phyloP scores from a whole-genome alignment of 2,113 vertebrate species.

The Rhea americana region DNA sequence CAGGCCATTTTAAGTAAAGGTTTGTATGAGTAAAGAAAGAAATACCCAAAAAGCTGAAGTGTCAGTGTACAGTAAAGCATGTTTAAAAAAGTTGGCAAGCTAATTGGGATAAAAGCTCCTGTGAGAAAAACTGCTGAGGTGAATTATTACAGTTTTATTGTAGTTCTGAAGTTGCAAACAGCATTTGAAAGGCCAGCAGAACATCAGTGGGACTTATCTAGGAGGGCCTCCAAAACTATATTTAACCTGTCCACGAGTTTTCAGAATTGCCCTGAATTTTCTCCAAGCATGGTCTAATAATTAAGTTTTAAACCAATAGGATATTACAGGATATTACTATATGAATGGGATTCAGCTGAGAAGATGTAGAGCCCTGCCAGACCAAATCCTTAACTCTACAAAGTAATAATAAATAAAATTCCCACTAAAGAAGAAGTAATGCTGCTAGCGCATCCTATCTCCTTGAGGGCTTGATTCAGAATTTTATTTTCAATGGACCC shows the following conservation, averaged over 20 bases:
- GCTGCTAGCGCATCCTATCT: not conserved
- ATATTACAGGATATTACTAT: not conserved
- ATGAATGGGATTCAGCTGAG: not conserved
- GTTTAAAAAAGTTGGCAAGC: not conserved
- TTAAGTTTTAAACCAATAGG: not conserved
- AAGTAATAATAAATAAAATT: not conserved
- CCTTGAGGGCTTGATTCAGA: not conserved
- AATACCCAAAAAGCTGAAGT: constrained; percentile 41
- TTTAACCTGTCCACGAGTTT: not conserved
- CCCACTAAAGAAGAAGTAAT: not conserved
- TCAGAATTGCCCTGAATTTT: not conserved
- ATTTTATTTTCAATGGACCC: not conserved
- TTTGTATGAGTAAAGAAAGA: constrained; percentile 3
- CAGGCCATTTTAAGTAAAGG: constrained; percentile 51
- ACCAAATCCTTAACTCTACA: not conserved
- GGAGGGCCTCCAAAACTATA: not conserved
- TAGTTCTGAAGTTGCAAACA: not conserved
- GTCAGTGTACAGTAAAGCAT: not conserved
- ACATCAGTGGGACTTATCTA: not conserved
- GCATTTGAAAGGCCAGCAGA: not conserved
- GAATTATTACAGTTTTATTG: not conserved
- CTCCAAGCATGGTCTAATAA: not conserved
- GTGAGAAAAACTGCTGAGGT: not conserved
- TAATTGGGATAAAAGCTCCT: not conserved
- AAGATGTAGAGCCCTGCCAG: not conserved